Evolutionary conservation across 2,888 invertebrate species (phyloP).

Genomic region (Ormyrus labotus): DNA sequence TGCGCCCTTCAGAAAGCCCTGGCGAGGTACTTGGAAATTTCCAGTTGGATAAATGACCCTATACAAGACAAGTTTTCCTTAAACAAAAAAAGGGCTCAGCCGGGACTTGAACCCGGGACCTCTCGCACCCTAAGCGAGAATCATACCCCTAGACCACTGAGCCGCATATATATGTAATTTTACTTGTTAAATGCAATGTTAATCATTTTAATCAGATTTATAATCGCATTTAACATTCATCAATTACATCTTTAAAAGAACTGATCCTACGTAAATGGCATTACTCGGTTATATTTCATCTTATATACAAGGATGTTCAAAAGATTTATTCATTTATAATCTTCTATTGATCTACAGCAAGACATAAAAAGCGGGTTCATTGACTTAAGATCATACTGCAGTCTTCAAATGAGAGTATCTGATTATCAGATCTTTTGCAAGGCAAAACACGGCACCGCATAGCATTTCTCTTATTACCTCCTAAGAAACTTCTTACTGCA

Average conservation of each 20-base stretch:
- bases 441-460: constrained; percentile 16
- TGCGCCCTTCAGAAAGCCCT: no score
- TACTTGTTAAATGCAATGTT: no score
- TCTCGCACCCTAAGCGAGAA: constrained; percentile 86
- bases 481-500: constrained; percentile 15
- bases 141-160: constrained; percentile 84
- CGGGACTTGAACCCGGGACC: constrained; percentile 79
- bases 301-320: no score
- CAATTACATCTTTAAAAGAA: no score
- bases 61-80: no score
- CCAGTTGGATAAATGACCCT: no score
- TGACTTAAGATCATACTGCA: constrained; percentile 15
- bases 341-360: background rate
- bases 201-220: no score
- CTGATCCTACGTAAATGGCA: no score
- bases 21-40: no score
- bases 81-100: constrained; percentile 69
- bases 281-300: no score
- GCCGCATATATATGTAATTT: constrained; percentile 47
- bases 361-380: constrained; percentile 12
- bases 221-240: no score
- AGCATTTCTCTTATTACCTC: constrained; percentile 41
- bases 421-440: constrained; percentile 36
- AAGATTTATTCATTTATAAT: no score
- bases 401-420: background rate